Evolutionary conservation across 2,888 invertebrate genomes (phyloP).

Genomic region (Trachelus troglodyta): DNA sequence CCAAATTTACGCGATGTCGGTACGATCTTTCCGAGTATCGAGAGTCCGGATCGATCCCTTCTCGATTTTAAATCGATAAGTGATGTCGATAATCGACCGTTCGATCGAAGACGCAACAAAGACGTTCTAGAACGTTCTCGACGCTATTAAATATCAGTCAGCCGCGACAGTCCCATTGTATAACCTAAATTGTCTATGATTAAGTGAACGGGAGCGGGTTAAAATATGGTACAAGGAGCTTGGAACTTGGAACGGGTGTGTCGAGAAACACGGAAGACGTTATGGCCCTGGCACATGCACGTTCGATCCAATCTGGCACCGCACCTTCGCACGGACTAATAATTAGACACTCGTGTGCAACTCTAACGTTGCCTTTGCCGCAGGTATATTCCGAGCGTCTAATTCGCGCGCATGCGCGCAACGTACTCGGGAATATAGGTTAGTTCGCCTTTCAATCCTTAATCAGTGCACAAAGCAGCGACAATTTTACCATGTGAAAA

Average conservation of each 20-base stretch:
- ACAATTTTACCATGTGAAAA: too few relatives aligned
- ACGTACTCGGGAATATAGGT: too few relatives aligned
- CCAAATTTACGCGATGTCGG: too few relatives aligned
- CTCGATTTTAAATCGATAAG: neutral
- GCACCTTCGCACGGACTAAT: constrained; percentile 59
- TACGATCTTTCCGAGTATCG: too few relatives aligned
- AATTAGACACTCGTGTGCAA: constrained; percentile 58
- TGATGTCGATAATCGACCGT: neutral
- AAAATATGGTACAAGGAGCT: too few relatives aligned
- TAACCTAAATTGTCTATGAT: neutral
- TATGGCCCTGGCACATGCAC: constrained; percentile 56
- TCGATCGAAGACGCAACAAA: neutral
- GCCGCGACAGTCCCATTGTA: too few relatives aligned
- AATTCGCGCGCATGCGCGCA: too few relatives aligned
- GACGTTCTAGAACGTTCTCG: too few relatives aligned
- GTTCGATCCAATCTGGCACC: constrained; percentile 57
- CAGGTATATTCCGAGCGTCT: too few relatives aligned
- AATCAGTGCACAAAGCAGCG: too few relatives aligned
- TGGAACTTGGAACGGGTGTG: constrained; percentile 31
- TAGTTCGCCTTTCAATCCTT: too few relatives aligned
- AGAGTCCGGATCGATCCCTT: neutral
- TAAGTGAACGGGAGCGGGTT: constrained; percentile 19
- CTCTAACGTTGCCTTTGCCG: constrained; percentile 23
- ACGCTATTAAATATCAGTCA: neutral
- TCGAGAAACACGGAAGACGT: constrained; percentile 47